These are phyloP conservation scores for Tenualosa ilisha DNA, from an alignment of 2,797 vertebrate species.

Conservation along the genomic window DNA sequence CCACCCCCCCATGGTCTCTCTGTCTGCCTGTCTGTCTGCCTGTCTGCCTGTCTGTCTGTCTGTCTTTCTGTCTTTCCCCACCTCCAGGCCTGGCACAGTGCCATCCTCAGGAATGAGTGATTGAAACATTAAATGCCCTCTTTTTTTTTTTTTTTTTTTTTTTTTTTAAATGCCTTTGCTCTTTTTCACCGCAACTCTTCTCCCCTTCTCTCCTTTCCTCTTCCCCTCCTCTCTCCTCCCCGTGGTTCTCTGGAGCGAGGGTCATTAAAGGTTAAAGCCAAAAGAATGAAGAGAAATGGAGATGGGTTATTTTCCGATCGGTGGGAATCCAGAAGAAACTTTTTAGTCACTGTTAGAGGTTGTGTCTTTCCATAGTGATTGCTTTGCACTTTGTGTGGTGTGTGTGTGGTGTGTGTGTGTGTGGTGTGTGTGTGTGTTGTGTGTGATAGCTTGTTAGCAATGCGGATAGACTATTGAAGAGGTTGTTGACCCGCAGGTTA, in stretches of 20 bases:
- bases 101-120: neutral
- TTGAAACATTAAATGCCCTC: neutral
- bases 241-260: neutral
- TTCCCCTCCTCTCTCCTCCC: too few relatives aligned
- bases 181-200: neutral
- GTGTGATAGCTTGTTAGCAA: neutral
- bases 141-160: neutral
- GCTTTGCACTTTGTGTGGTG: neutral
- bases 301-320: neutral
- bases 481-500: neutral
- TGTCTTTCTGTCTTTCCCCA: neutral
- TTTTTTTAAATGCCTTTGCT: neutral
- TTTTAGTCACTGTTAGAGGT: too few relatives aligned
- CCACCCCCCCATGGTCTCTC: neutral
- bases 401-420: neutral
- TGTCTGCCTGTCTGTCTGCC: too few relatives aligned
- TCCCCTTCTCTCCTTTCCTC: neutral
- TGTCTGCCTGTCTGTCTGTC: neutral
- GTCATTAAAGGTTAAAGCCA: neutral
- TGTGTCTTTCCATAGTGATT: neutral
- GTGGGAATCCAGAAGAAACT: too few relatives aligned
- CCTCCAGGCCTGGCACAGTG: neutral
- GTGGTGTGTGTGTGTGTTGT: neutral
- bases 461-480: neutral
- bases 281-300: neutral